phyloP scores from a whole-genome alignment of 1,140 invertebrate genomes.

The Lepidurus couesii region DNA sequence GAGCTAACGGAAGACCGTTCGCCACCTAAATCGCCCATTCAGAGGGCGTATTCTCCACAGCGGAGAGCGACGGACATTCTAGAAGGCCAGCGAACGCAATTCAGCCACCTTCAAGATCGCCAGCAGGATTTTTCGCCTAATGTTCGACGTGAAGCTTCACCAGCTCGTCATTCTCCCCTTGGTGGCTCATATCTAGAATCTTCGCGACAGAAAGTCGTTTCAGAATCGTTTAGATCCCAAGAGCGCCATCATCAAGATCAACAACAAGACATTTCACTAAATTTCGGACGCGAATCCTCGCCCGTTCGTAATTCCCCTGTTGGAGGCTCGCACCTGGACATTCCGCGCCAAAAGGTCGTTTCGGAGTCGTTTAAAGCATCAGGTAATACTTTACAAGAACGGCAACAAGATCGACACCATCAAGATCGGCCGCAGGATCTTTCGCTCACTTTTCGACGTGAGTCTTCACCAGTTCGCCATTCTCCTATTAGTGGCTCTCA shows the following conservation, averaged over 20 bases:
- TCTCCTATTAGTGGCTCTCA: no score
- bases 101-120: neutral
- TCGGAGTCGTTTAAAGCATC: no score
- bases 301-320: no score
- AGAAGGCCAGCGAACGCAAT: neutral
- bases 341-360: no score
- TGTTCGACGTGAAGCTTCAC: neutral
- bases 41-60: neutral
- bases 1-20: neutral
- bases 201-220: neutral
- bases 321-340: no score
- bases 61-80: neutral
- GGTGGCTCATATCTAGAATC: neutral
- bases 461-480: no score
- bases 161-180: neutral
- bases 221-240: neutral
- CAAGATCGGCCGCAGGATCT: no score
- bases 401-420: no score
- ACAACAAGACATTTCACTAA: neutral
- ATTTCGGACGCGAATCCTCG: no score
- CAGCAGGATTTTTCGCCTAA: neutral
- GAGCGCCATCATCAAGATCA: neutral
- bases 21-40: neutral
- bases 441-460: no score
- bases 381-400: no score